Base-by-base conservation (phyloP, 2,797 vertebrate species). In the Premnoplex brunnescens region DNA sequence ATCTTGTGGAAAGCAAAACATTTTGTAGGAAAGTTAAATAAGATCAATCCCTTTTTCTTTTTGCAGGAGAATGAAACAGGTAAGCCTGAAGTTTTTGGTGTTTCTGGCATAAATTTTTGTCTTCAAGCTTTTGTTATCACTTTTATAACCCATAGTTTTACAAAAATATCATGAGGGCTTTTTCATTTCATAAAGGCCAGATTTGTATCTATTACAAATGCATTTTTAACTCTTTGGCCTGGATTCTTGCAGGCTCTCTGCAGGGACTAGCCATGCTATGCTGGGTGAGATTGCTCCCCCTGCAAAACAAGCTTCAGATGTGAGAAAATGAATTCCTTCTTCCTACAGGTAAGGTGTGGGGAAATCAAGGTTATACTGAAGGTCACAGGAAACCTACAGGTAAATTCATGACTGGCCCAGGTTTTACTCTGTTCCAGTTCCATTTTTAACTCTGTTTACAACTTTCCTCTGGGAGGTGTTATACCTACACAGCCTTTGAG, bases 41-140 rank as follows among this genome's bases (percentile, higher is more conserved):
- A 66, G 37, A 56, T 28, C 7, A 24, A n/a, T 67, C 4, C 51
- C 22, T 62, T 54, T 71, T n/a, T 22, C n/a, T 19, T 43, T 43
- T 52, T 71, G 2, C 7, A 41, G 46, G n/a, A 88, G 19, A 73
- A 72, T 24, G 21, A 94, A 75, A 49, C 1, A 8, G 68, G 11
- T 24, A 28, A 83, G 7, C 12, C 4, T 60, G 17, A 49, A 66
- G 17, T 7, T 43, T 68, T 55, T 82, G 82, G 18, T 62, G 26
- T 80, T 72, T 78, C 30, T 58, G 12, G 7, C 60, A 28, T 17
- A 15, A 12, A 4, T 11, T 16, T 28, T 71, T 56, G 10, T 48
- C 18, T 49, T 62, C 7, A 0, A 6, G 2, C 28, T 69, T 69
- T 75, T 34, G 4, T 62, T 59, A 27, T 6, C 1, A 0, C 39